Conservation (phyloP, 1,140 invertebrate genomes). For the Brachionus paranguensis region DNA sequence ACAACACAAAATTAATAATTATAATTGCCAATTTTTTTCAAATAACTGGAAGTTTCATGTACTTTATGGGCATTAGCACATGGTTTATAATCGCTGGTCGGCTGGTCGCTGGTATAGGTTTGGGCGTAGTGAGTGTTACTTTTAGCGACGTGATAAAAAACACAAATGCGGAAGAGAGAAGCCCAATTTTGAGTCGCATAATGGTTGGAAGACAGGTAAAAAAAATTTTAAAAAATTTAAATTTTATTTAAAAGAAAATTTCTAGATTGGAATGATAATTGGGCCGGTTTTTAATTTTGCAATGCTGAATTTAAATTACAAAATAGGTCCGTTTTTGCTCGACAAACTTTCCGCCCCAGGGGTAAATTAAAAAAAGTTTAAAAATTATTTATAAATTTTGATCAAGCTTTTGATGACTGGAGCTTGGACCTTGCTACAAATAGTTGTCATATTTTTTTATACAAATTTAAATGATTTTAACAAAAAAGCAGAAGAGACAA, state of each 20-base stretch:
- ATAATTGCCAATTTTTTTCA: constrained; percentile 45
- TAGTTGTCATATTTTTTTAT: constrained; percentile 34
- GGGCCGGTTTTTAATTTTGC: constrained; percentile 45
- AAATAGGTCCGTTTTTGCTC: constrained; percentile 40
- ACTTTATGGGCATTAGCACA: constrained; percentile 42
- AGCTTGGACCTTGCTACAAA: constrained; percentile 1
- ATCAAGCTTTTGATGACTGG: constrained; percentile 41
- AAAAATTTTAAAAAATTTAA: constrained; percentile 46
- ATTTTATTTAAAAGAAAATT: neutral
- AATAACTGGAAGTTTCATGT: constrained; percentile 43
- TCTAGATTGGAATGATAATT: constrained; percentile 42
- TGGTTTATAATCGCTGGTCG: constrained; percentile 43
- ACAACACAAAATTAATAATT: constrained; percentile 42
- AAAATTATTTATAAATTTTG: neutral
- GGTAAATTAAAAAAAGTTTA: neutral
- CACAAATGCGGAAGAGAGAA: constrained; percentile 43
- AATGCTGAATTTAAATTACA: constrained; percentile 41
- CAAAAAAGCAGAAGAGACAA: neutral
- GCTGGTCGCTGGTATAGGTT: constrained; percentile 42
- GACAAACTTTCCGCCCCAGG: constrained; percentile 30
- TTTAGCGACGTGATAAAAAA: constrained; percentile 43
- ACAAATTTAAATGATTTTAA: constrained; percentile 40
- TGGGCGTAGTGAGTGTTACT: neutral
- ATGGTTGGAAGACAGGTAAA: constrained; percentile 44
- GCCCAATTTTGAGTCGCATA: constrained; percentile 42